phyloP scores from a whole-genome alignment of 1,140 invertebrate genomes.

The Tetramorium simillimum region DNA sequence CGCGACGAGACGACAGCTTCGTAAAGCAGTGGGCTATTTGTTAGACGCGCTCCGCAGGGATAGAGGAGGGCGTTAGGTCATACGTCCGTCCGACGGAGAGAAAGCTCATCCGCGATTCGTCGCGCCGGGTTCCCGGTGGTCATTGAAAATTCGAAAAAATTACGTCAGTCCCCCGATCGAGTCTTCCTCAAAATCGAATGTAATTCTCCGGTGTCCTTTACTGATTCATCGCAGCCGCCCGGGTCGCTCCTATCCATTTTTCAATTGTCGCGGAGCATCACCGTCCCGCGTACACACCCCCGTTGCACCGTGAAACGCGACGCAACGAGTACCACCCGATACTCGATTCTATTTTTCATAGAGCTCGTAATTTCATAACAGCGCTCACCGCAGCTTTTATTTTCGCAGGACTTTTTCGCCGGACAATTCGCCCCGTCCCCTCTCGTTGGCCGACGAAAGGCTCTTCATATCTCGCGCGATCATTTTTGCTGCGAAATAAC shows the following conservation, averaged over 20 bases:
- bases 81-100: conserved; percentile 6
- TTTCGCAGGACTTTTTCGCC: background rate
- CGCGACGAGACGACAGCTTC: conserved; percentile 1
- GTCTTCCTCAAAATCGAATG: background rate
- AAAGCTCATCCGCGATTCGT: conserved; percentile 14
- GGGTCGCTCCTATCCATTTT: background rate
- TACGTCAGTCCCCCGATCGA: background rate
- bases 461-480: conserved; percentile 16
- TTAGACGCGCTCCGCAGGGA: conserved; percentile 28
- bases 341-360: conserved; percentile 35
- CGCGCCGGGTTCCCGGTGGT: background rate
- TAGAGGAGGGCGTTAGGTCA: conserved; percentile 21
- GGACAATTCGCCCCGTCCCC: background rate
- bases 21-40: conserved; percentile 35
- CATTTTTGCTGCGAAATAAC: conserved; percentile 36
- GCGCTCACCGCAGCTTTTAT: conserved; percentile 16
- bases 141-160: conserved; percentile 38
- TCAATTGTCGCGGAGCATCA: background rate
- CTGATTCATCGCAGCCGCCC: background rate
- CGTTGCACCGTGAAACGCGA: background rate
- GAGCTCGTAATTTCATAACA: conserved; percentile 40
- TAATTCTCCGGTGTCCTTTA: background rate
- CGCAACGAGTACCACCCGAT: background rate
- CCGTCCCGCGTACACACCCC: background rate
- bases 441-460: background rate